These are phyloP conservation scores for Calephelis perditalis DNA, from an alignment of 2,888 invertebrate genomes.

Conservation along the genomic window DNA sequence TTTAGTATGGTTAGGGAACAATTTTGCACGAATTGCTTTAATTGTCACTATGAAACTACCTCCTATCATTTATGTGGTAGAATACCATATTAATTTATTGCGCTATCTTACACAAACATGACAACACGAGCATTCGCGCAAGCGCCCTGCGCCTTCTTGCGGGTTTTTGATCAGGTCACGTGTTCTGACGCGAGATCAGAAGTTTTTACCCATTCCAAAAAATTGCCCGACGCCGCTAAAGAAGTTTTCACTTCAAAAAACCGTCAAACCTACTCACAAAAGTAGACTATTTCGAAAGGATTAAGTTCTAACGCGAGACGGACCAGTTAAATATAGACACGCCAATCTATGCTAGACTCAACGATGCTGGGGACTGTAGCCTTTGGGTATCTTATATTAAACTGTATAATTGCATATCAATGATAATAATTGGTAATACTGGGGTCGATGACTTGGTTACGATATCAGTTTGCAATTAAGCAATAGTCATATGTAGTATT, in stretches of 20 bases:
- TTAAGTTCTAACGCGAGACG: constrained; percentile 7
- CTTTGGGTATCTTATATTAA: neutral
- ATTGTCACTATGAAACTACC: too few relatives aligned
- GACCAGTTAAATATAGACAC: constrained; percentile 9
- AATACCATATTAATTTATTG: too few relatives aligned
- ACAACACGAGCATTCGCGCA: too few relatives aligned
- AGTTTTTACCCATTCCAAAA: too few relatives aligned
- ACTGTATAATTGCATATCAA: neutral
- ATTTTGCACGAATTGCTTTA: too few relatives aligned
- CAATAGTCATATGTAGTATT: neutral
- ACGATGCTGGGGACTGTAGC: neutral
- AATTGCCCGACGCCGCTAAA: too few relatives aligned
- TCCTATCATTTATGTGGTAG: too few relatives aligned
- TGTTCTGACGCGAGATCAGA: too few relatives aligned
- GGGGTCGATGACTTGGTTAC: constrained; percentile 9
- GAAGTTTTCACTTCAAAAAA: neutral
- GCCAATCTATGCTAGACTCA: constrained; percentile 8
- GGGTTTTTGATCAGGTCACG: too few relatives aligned
- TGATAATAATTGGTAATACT: neutral
- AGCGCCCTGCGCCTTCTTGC: too few relatives aligned
- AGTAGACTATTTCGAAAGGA: constrained; percentile 4
- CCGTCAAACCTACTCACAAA: neutral
- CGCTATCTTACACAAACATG: too few relatives aligned
- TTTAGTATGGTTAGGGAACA: too few relatives aligned
- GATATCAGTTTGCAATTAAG: constrained; percentile 2